Base-by-base conservation (phyloP, 92 coral and sea anemone genomes). In the Meandrina meandrites region DNA sequence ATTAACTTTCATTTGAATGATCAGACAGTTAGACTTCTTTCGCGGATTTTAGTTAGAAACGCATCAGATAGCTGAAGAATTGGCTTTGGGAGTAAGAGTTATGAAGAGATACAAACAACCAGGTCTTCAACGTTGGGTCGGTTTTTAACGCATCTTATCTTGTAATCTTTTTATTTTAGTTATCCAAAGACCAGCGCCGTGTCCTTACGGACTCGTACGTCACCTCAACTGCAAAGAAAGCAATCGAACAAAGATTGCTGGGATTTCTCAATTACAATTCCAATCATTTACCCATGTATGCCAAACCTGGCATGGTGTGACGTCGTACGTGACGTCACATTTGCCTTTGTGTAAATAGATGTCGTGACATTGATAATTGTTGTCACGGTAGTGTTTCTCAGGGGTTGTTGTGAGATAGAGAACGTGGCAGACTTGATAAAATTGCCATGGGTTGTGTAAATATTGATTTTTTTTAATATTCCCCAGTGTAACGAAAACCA, bases 221-320 rank as follows among this genome's bases (percentile, higher is more conserved):
- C 32, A 93, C 98, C 12, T 95, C 99, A 18, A 87, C 98, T 0
- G 99, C 96, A 67, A 93, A 84, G 88, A 97, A 92, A 60, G 90
- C 92, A 74, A 93, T 97, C 69, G 99, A 97, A 58, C 95, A 92
- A 80, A 92, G 98, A n/a, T 77, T 95, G 83, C 81, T 97, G 74
- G 96, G 98, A 91, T 97, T 95, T 87, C 92, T 97, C 22, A 91
- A 83, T 83, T 97, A 97, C 94, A 97, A 97, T 71, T 86, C 96
- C 1, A 90, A 96, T 80, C 99, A 97, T 89, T 75, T 97, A 71
- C 93, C 99, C 48, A 97, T 97, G 99, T 95, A 95, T 88, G 97
- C 98, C 68, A 97, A 90, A 81, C 99, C 98, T 16, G 99, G 98
- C 42, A 93, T 96, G 96, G 96, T 94, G 80, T 94, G 91, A 91